These are phyloP conservation scores for Crossaster papposus DNA, from an alignment of 53 echinoderm and acorn worm species.

Conservation along the genomic window DNA sequence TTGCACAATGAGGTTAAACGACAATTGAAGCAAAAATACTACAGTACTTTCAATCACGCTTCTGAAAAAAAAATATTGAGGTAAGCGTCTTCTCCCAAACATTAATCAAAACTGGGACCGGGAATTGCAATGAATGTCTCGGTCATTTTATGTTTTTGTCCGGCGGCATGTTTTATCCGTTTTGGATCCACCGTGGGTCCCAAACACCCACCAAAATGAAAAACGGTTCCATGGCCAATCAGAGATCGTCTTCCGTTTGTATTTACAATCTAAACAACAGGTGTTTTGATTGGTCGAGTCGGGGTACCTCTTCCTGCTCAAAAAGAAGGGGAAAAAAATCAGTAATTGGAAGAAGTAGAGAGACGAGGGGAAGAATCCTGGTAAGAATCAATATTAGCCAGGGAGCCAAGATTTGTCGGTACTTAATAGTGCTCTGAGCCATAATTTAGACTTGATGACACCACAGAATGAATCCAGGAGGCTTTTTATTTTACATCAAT, in stretches of 20 bases:
- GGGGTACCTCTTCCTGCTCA: neutral
- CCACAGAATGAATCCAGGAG: conserved; percentile 12
- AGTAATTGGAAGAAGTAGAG: conserved; percentile 34
- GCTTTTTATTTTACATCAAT: neutral
- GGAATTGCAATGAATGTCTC: conserved; percentile 22
- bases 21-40: neutral
- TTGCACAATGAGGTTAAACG: neutral
- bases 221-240: conserved; percentile 40
- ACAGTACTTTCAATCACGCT: neutral
- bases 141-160: neutral
- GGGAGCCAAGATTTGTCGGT: conserved; percentile 40
- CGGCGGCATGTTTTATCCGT: conserved; percentile 39
- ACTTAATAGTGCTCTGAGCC: conserved; percentile 44
- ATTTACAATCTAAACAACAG: conserved; percentile 52
- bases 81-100: neutral
- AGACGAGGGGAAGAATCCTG: neutral
- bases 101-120: conserved; percentile 9
- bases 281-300: conserved; percentile 45
- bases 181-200: conserved; percentile 10
- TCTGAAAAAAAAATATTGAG: conserved; percentile 29
- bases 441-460: conserved; percentile 61
- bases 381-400: conserved; percentile 52
- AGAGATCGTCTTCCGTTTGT: conserved; percentile 20
- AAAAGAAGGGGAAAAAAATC: no score
- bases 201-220: conserved; percentile 29